Evolutionary conservation across 2,797 vertebrate genomes (phyloP), one percentile per base, ranked within the genome.

Genomic region (Orestias chungarensis): DNA sequence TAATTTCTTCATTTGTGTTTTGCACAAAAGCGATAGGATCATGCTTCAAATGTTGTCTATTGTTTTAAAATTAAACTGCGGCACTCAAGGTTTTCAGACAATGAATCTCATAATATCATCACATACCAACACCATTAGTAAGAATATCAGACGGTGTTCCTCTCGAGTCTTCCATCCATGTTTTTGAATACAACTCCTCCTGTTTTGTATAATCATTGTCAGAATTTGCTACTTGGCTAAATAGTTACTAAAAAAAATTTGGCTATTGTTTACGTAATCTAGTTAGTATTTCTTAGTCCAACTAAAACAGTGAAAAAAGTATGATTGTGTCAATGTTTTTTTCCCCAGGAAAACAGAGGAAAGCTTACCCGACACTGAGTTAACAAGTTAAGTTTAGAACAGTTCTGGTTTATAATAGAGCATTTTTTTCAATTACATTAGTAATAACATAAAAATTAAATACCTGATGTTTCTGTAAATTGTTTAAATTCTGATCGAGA

Each of bases 401-500:
- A 93, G 91, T 94, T 94, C 55, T 94, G 93, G 82, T 82, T 87
- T 71, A 93, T 88, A 72, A 23, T 92, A 91, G 76, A 80, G 20
- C 15, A 35, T 18, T 29, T 3, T n/a, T 31, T 52, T 23, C n/a
- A 52, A 55, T 31, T 18, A 31, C 27, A 55, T 55, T 31, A 5
- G 31, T 8, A 4, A 9, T 23, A 17, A n/a, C 6, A 64, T 9
- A 64, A 25, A 25, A 42, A 64, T n/a, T 18, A 25, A 64, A 82
- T 47, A 93, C 86, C 94, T 95, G 94, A 91, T 91, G 78, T 87
- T 94, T 93, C 90, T 89, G 78, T 93, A 92, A 94, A 91, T 86
- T 74, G 88, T 84, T 73, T 93, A 92, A 89, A 92, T 85, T 89
- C 86, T 90, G 66, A 85, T 71, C 84, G 82, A n/a, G 89, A 87